Evolutionary conservation across 2,113 vertebrate species (phyloP), one percentile per base, ranked within the genome.

Genomic region (Vulpes lagopus): DNA sequence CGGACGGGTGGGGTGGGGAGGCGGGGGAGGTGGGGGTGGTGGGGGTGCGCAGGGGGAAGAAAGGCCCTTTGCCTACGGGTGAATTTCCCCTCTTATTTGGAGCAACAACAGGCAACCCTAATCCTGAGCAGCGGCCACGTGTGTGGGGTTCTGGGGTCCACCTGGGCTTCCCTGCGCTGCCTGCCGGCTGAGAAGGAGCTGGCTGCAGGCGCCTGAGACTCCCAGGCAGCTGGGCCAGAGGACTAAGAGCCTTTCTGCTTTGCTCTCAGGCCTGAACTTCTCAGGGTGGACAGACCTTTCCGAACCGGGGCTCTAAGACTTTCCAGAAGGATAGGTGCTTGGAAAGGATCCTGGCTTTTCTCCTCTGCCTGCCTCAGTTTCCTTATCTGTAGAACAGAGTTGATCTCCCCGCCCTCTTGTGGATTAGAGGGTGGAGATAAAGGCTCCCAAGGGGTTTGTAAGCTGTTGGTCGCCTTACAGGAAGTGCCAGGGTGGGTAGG

Each of bases 331-430:
- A 57, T 16, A 5, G 25, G 23, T 15, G 65, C 25, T 64, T 27
- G 74, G 55, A 27, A 16, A 35, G 60, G 38, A 57, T 62, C 51
- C 30, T 59, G 69, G 27, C 65, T 59, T 49, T 53, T 53, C 43
- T 3, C 64, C 16, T 65, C 22, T 1, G 14, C 1, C 4, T 76
- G 81, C 71, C 96, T 97, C 88, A 64, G 76, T 95, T 97, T 92
- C 53, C 38, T 90, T 55, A 8, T 59, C 74, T 91, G n/a, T 74
- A 51, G 80, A 51, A 7, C 43, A 79, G 78, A 74, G 51, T 27
- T 3, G 3, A 6, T 19, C 25, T 19, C 25, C 30, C 35, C 4
- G 15, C 38, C 49, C 35, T 35, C 35, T 83, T 27, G 2, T 11
- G 78, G 69, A 17, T 81, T 23, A 86, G 25, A 65, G 82, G 71